Conservation (phyloP, 2,113 vertebrate species). For the Myotis davidii region DNA sequence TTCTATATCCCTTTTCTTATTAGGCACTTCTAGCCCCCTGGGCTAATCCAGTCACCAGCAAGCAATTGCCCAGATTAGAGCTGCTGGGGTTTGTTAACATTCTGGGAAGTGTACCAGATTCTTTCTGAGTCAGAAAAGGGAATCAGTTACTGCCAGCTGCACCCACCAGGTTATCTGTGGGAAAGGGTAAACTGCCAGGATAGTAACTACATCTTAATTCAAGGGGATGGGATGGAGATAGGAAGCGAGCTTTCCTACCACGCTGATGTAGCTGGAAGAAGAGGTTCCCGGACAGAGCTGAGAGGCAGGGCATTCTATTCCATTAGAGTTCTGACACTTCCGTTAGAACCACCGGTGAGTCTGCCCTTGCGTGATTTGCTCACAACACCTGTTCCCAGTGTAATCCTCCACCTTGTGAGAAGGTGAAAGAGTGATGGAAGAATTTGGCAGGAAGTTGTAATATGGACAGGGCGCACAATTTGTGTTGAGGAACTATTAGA, state of each 20-base stretch:
- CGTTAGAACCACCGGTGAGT: background rate
- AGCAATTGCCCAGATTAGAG: conserved; percentile 46
- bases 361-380: background rate
- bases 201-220: conserved; percentile 52
- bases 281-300: background rate
- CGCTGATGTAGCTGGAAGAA: background rate
- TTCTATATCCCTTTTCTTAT: conserved; percentile 31
- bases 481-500: background rate
- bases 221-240: background rate
- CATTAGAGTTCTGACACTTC: background rate
- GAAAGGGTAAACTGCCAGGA: background rate
- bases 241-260: background rate
- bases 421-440: background rate
- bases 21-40: background rate
- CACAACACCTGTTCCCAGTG: background rate
- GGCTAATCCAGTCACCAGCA: conserved; percentile 36
- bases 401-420: background rate
- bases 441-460: background rate
- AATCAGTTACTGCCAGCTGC: conserved; percentile 13
- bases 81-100: conserved; percentile 49
- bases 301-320: background rate
- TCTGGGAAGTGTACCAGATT: conserved; percentile 40
- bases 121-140: conserved; percentile 44
- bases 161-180: conserved; percentile 49
- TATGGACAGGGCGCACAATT: background rate